Conservation (phyloP, 2,113 vertebrate genomes). For the Octodon degus region DNA sequence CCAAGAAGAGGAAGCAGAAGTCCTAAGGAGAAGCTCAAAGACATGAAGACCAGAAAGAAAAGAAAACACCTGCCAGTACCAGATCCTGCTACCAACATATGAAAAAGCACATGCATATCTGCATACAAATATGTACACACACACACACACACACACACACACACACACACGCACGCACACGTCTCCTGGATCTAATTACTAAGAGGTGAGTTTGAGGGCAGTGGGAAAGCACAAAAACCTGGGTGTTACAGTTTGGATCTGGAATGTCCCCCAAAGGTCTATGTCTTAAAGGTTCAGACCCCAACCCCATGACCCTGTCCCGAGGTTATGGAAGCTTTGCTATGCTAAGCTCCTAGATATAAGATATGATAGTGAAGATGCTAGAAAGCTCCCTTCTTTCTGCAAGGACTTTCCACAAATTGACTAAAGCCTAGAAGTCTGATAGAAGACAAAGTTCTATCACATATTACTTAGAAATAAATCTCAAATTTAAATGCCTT, state of each 20-base stretch:
- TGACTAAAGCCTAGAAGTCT: slow-evolving; percentile 17
- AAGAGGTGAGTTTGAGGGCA: neutral
- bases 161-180: neutral
- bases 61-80: neutral
- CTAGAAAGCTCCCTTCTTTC: neutral
- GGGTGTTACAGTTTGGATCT: neutral
- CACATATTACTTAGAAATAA: slow-evolving; percentile 34
- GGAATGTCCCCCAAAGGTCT: neutral
- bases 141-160: neutral
- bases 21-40: neutral
- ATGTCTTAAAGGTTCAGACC: neutral
- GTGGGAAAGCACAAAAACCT: neutral
- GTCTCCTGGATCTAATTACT: neutral
- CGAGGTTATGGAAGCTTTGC: neutral
- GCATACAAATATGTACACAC: neutral
- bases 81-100: neutral
- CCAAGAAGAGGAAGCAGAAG: neutral
- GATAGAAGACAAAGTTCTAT: slow-evolving; percentile 42
- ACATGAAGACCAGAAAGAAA: neutral
- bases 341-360: neutral
- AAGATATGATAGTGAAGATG: neutral
- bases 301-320: neutral
- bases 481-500: neutral
- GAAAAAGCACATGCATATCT: neutral
- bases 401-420: neutral